A percentile compares a stretch with the other conserved stretches of the same genome.
phyloP scores from a whole-genome alignment of 2,888 invertebrate genomes.

The Orgyia antiqua region DNA sequence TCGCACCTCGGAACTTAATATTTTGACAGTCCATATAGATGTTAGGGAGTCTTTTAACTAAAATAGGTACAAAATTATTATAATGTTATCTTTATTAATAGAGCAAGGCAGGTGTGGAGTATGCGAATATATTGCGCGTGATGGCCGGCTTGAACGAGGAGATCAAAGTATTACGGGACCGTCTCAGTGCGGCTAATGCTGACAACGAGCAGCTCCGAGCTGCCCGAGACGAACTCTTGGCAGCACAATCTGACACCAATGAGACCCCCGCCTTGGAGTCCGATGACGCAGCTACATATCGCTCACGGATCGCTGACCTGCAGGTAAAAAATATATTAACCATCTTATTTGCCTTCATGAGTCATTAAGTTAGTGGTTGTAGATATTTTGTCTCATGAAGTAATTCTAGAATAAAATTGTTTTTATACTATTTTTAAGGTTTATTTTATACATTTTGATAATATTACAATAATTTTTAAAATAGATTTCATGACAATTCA shows the following conservation, averaged over 20 bases:
- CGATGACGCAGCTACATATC: conserved; percentile 43
- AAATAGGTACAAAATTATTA: too few relatives aligned
- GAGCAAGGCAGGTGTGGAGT: conserved; percentile 63
- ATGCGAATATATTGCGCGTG: conserved; percentile 65
- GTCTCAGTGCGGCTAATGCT: conserved; percentile 35
- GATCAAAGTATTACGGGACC: conserved; percentile 59
- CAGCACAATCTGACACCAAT: conserved; percentile 38
- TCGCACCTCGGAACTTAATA: too few relatives aligned
- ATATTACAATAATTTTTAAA: too few relatives aligned
- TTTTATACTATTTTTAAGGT: too few relatives aligned
- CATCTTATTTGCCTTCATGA: neutral
- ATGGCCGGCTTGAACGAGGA: conserved; percentile 71
- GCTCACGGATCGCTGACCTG: conserved; percentile 51
- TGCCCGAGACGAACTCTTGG: conserved; percentile 62
- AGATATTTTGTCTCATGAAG: neutral
- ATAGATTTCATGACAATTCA: too few relatives aligned
- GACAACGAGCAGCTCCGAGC: conserved; percentile 58
- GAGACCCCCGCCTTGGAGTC: conserved; percentile 31
- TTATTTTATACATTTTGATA: too few relatives aligned
- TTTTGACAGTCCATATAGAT: too few relatives aligned
- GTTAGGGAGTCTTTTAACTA: too few relatives aligned
- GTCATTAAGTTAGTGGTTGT: neutral
- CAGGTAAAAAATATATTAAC: conserved; percentile 53
- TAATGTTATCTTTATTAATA: conserved; percentile 16
- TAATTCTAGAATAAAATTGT: neutral